Base-by-base conservation (phyloP, 2,888 invertebrate genomes). In the Xestobium rufovillosum region DNA sequence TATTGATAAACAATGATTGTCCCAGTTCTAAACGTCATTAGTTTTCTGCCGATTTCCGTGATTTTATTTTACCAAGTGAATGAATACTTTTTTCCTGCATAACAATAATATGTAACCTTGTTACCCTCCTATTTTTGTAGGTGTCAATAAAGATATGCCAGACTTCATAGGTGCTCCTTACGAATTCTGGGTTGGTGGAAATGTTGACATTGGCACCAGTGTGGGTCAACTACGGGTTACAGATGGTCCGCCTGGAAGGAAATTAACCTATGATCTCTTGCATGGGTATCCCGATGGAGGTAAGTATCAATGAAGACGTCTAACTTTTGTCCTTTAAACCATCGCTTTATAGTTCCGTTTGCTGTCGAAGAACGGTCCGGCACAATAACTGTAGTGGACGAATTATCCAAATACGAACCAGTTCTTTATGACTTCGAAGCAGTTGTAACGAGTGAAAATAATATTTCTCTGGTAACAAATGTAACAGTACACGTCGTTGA, bases 131-230 rank as follows among this genome's bases (percentile, higher is more conserved):
- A n/a, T n/a, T n/a, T n/a, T 17, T 23, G 8, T n/a, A 28, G 59
- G 64, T 27, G 66, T 65, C 15, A 44, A 45, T 51, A 60, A 67
- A 29, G 76, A 76, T 33, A 70, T 70, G 19, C 86, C 88, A 2
- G 84, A 83, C 54, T 89, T 89, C 49, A 70, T 88, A 13, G 87
- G 87, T 14, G 79, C 87, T 1, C 88, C 89, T 0, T 90, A 88
- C 52, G 87, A 88, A 55, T 89, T 90, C 60, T 89, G 89, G 88
- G 87, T 89, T 16, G 88, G 88, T 1, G 79, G 79, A n/a, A 85
- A 83, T 53, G 87, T 86, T 3, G 80, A 81, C 1, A 72, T 89
- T 42, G 89, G 89, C 4, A 85, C 87, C 0, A 88, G 86, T 48
- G 80, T 89, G 26, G 89, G 89, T 0, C 89, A 89, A 66, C 81